Evolutionary conservation across 2,888 invertebrate species (phyloP).

Genomic region (Limulus polyphemus): DNA sequence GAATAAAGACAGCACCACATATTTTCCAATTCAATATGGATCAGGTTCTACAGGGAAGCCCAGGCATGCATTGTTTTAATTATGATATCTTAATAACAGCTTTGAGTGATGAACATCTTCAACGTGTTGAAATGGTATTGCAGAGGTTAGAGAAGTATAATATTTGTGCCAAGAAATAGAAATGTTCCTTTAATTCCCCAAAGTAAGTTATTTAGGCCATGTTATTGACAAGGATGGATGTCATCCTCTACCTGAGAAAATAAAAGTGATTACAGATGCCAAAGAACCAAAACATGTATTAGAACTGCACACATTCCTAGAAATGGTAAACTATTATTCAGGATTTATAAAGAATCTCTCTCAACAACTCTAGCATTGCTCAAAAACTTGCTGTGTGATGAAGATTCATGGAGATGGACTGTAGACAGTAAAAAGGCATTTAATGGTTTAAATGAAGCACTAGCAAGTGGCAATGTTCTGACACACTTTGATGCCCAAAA

Average conservation of each 20-base stretch:
- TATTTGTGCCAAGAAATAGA: no score
- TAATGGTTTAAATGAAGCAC: constrained; percentile 24
- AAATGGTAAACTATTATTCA: constrained; percentile 16
- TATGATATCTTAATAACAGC: no score
- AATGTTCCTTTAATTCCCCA: no score
- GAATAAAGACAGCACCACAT: no score
- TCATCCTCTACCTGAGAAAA: constrained; percentile 22
- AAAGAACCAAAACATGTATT: constrained; percentile 15
- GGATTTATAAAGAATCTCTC: constrained; percentile 12
- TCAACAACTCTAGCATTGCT: constrained; percentile 10
- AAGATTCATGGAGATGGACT: neutral
- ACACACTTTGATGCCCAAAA: constrained; percentile 8
- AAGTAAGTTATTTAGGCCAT: neutral
- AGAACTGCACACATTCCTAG: constrained; percentile 14
- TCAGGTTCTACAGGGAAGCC: no score
- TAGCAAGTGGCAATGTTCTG: constrained; percentile 21
- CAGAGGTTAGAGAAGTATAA: no score
- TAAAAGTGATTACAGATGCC: constrained; percentile 26
- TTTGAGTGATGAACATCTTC: no score
- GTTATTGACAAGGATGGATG: constrained; percentile 22
- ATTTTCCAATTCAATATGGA: no score
- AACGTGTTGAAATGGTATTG: no score
- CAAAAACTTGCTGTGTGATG: constrained; percentile 7
- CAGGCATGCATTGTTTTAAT: no score
- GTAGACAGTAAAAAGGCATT: constrained; percentile 20